Evolutionary conservation across 2,888 invertebrate species (phyloP).

Genomic region (Microctonus hyperodae): DNA sequence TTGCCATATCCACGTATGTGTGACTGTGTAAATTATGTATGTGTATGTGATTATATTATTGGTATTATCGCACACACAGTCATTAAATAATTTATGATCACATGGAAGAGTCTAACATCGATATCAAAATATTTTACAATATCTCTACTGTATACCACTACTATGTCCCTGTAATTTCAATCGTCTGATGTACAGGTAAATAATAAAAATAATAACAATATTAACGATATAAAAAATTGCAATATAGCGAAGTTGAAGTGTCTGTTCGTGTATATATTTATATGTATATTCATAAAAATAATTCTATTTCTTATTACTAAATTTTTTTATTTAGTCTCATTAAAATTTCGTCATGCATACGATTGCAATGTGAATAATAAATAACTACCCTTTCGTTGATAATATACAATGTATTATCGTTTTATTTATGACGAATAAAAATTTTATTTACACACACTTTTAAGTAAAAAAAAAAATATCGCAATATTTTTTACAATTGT

Average conservation of each 20-base stretch:
- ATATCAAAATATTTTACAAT: too few species aligned
- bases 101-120: background rate
- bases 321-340: background rate
- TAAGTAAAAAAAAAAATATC: too few species aligned
- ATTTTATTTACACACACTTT: too few species aligned
- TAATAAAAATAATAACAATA: background rate
- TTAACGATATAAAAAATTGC: too few species aligned
- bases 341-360: conserved; percentile 5
- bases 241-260: background rate
- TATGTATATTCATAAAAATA: background rate
- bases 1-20: background rate
- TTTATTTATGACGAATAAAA: too few species aligned
- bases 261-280: background rate
- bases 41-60: too few species aligned
- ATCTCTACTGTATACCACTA: background rate
- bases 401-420: background rate
- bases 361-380: background rate
- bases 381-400: background rate
- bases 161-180: background rate
- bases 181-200: background rate
- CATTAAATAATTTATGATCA: background rate
- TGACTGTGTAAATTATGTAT: background rate
- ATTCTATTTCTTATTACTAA: background rate
- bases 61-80: background rate
- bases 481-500: too few species aligned